Base-by-base conservation (phyloP, 2,888 invertebrate genomes). In the Thumatha senex region DNA sequence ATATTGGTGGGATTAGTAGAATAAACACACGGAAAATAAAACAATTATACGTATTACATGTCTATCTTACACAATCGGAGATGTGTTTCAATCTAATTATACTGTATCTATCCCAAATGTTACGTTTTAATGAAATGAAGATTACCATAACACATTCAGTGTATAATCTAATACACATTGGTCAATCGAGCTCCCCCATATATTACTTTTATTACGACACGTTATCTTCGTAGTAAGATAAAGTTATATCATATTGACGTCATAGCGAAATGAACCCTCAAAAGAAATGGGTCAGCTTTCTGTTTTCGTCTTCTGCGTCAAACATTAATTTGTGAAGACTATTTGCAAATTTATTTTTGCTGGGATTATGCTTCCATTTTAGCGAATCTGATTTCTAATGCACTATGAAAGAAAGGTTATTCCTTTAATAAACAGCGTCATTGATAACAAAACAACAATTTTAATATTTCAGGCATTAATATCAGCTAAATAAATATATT, bases 261-360 rank as follows among this genome's bases (percentile, higher is more conserved):
- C 89, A 89, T 59, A 56, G 34, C 56, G 39, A 59, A 69, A 70
- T 71, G 74, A 72, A 75, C 68, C 67, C 76, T 76, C 74, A 67
- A 75, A 79, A 80, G 78, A 89, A 86, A 85, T 87, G 82, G 89
- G 88, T 81, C 88, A 84, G 68, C 71, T 78, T 78, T 78, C 77
- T 67, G 77, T 78, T 83, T 86, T 83, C 18, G 76, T 67, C 61
- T 61, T 74, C 74, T 78, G 74, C 84, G 82, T 86, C 86, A 84
- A 75, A 67, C 77, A 70, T 70, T 70, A 67, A 74, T 72, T 63
- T 51, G 49, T 52, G 53, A 69, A 70, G 60, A 53, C 67, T 56
- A 63, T 63, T 62, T 48, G 58, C 63, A 58, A 65, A 55, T 49
- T 58, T 63, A 51, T 52, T 44, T 65, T 67, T 74, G 54, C 65